A percentile compares a stretch with the other conserved stretches of the same genome.
Conservation (phyloP, 2,797 vertebrate genomes). For the Cyclopterus lumpus region DNA sequence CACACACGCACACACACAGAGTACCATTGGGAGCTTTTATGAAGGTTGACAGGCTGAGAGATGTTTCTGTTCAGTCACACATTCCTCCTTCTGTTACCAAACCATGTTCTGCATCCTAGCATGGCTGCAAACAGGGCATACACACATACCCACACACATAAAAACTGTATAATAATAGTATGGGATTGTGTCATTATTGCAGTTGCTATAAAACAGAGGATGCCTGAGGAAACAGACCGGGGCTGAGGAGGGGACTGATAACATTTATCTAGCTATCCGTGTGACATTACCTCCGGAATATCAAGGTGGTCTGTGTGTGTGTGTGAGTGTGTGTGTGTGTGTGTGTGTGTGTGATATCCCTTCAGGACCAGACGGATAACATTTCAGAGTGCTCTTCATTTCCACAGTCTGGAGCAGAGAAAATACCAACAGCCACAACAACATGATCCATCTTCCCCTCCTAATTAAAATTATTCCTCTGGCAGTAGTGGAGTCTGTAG, state of each 20-base stretch:
- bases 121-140: neutral
- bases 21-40: neutral
- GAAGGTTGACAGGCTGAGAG: neutral
- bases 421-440: conserved; percentile 59
- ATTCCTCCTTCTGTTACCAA: conserved; percentile 4
- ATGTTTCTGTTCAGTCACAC: conserved; percentile 26
- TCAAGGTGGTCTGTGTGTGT: conserved; percentile 33
- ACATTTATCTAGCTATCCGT: conserved; percentile 56
- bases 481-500: conserved; percentile 16
- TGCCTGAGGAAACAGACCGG: conserved; percentile 52
- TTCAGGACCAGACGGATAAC: conserved; percentile 60
- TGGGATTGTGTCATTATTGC: conserved; percentile 28
- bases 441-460: conserved; percentile 53
- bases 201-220: conserved; percentile 49
- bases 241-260: conserved; percentile 56
- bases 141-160: conserved; percentile 2
- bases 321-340: neutral
- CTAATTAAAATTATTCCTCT: conserved; percentile 38
- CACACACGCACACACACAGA: neutral
- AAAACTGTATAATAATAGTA: conserved; percentile 18
- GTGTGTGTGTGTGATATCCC: conserved; percentile 28
- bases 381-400: conserved; percentile 59
- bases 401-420: conserved; percentile 53
- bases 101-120: neutral
- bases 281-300: conserved; percentile 60